Base-by-base conservation (phyloP, 1,140 invertebrate genomes). In the Drosophila biarmipes region DNA sequence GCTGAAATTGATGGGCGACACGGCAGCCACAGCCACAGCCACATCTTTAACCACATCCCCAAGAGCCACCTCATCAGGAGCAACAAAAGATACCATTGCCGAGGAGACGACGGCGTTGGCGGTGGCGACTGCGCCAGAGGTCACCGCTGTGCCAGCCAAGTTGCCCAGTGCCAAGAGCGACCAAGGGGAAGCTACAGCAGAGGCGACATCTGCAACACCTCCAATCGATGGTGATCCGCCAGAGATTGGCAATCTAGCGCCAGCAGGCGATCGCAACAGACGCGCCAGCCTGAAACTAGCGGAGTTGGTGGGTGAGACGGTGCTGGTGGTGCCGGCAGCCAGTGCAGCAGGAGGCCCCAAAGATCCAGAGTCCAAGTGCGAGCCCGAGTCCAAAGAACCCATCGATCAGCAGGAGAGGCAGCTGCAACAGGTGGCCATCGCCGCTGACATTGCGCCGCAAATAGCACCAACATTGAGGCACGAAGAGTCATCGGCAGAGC, bases 371-470 rank as follows among this genome's bases (percentile, higher is more conserved):
- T 6, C 38, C 59, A 12, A 43, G 31, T 11, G 34, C 67, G 71
- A 73, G 84, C 11, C 38, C 67, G 71, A 73, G 84, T 79, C 75
- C 79, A 89, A 89, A 77, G 76, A 89, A 87, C 79, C 56, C 79
- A 87, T 87, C 66, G 61, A 80, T 89, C 84, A 87, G 72, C 63
- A 51, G 75, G 58, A 45, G 48, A 68, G 49, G 75, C 48, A 49
- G 57, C 35, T 35, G 40, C 75, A 72, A 82, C 84, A 89, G 64
- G 82, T 89, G 76, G 80, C 67, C 59, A 62, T 63, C 63, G 66
- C 31, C 57, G 68, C 48, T 90, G 85, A 85, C 85, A 85, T 90
- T 90, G 74, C 66, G 71, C 78, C 84, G 72, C 84, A 90, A 90
- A 90, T 90, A 90, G 80, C 80, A 38, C 63, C 80, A 68, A 78